Evolutionary conservation across 37 sponge, comb jelly and placozoan genomes (phyloP).

Genomic region (Axinella damicornis): DNA sequence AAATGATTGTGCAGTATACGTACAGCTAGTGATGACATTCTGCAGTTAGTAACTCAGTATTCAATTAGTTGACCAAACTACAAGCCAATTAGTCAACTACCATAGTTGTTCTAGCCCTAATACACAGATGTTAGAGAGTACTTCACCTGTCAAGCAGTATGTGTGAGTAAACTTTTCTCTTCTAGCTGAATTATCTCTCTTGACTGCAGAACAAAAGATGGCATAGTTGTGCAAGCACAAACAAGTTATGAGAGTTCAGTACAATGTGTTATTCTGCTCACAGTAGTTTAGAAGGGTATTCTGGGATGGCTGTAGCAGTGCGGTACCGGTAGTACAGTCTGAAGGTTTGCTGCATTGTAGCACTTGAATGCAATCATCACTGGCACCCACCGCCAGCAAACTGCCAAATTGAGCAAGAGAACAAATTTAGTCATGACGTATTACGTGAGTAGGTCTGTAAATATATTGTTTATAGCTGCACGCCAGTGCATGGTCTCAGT

Average conservation of each 20-base stretch:
- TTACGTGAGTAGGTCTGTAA: too few species aligned
- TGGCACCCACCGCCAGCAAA: constrained; percentile 41
- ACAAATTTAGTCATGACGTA: not conserved
- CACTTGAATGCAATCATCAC: constrained; percentile 53
- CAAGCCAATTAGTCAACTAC: too few species aligned
- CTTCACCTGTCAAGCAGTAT: constrained; percentile 43
- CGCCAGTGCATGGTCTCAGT: too few species aligned
- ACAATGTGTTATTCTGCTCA: constrained; percentile 23
- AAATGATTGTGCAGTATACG: not conserved
- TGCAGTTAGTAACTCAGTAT: too few species aligned
- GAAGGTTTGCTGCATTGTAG: constrained; percentile 27
- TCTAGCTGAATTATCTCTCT: not conserved
- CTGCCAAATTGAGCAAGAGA: not conserved
- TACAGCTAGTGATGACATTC: too few species aligned
- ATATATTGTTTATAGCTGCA: too few species aligned
- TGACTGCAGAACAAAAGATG: constrained; percentile 18
- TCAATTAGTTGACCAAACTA: too few species aligned
- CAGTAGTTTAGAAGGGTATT: constrained; percentile 51
- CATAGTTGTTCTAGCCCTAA: too few species aligned
- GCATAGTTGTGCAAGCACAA: not conserved
- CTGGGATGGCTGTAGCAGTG: not conserved
- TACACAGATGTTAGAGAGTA: too few species aligned
- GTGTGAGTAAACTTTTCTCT: constrained; percentile 23
- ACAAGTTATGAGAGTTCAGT: too few species aligned
- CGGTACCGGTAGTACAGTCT: constrained; percentile 1